Base-by-base conservation (phyloP, 2,113 vertebrate species). In the Ophthalmotilapia sp. region DNA sequence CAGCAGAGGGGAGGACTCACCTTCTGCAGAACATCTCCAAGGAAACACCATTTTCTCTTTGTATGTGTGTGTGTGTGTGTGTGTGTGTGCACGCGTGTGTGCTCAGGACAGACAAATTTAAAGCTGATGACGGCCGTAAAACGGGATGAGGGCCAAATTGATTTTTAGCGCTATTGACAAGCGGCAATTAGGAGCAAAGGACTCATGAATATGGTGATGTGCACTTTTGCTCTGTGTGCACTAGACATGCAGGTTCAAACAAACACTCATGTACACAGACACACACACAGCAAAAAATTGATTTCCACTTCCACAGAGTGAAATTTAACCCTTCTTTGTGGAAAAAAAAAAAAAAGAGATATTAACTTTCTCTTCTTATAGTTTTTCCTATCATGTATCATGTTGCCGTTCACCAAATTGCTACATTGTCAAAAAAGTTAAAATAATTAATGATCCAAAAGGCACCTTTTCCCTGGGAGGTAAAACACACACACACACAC, bases 391-490 rank as follows among this genome's bases (percentile, higher is more conserved):
- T 49, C 83, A 54, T 31, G 70, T 21, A 29, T 45, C 68, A 21
- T 33, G 58, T 26, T 26, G 26, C 26, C 26, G 26, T 26, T 26
- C 26, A n/a, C n/a, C 60, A 55, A 81, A 77, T 53, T 86, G 90
- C 84, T 86, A 82, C 68, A 80, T n/a, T 81, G 77, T 89, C 81
- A 49, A 47, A 56, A 65, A 6, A n/a, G 17, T 90, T 79, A 14
- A 70, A 84, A 80, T 90, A 58, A 85, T 79, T 83, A 83, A 75
- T 83, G 75, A 82, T 88, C 84, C 79, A 85, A 94, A 92, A 94
- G 93, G 92, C 93, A 93, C 93, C 82, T 29, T 90, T 90, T 84
- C 53, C 79, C 79, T 84, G 81, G 65, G 81, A 87, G 40, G 77
- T 54, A 79, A 82, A 19, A 79, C 65, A 87, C 62, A 82, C 49